Percentiles rank a stretch among this genome's conserved stretches.
Conservation (phyloP, 2,888 invertebrate species). For the Plutella xylostella region DNA sequence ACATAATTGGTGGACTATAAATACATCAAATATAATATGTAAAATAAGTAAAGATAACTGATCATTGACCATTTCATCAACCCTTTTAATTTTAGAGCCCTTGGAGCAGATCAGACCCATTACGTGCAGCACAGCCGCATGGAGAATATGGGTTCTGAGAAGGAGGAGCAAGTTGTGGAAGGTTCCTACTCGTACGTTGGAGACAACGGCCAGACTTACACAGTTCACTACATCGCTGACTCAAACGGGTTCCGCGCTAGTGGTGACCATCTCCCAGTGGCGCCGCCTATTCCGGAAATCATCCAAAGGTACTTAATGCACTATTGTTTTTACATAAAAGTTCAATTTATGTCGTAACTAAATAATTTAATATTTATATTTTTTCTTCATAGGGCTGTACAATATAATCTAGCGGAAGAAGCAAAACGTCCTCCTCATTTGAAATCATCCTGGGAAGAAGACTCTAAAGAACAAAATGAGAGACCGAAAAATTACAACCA, state of each 20-base stretch:
- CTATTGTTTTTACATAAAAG: too few relatives aligned
- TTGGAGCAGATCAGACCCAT: conserved; percentile 66
- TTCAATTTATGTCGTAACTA: too few relatives aligned
- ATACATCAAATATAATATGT: too few relatives aligned
- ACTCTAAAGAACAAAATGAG: conserved; percentile 36
- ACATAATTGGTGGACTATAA: too few relatives aligned
- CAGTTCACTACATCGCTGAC: conserved; percentile 78
- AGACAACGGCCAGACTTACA: conserved; percentile 72
- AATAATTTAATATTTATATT: too few relatives aligned
- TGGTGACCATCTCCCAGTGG: conserved; percentile 82
- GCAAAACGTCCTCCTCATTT: conserved; percentile 48
- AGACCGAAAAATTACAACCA: conserved; percentile 24
- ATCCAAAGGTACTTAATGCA: conserved; percentile 62
- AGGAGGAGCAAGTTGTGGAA: conserved; percentile 71
- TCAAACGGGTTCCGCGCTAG: conserved; percentile 81
- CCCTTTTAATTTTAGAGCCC: conserved; percentile 52
- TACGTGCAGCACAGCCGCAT: conserved; percentile 68
- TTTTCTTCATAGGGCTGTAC: conserved; percentile 41
- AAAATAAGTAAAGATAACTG: too few relatives aligned
- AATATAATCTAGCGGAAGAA: conserved; percentile 62
- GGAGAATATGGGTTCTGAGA: conserved; percentile 67
- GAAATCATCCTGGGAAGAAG: conserved; percentile 39
- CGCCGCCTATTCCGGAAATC: conserved; percentile 79
- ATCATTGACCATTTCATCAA: too few relatives aligned
- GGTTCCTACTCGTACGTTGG: conserved; percentile 74